Conservation (phyloP, 1,140 invertebrate species). For the Drosophila nebulosa region DNA sequence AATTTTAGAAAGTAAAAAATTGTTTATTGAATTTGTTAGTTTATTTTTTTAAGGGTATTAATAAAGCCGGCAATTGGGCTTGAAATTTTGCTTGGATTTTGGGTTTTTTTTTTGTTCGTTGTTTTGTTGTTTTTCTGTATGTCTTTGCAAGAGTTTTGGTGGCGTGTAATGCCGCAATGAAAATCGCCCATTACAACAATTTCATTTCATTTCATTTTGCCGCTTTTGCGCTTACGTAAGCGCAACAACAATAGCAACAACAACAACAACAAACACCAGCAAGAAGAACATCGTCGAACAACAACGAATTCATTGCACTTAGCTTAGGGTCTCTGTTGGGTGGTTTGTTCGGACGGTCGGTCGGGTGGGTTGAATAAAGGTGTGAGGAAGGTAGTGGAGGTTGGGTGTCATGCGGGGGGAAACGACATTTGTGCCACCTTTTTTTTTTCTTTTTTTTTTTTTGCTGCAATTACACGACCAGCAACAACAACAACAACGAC, state of each 20-base stretch:
- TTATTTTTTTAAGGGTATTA: not conserved
- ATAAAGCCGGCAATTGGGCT: not conserved
- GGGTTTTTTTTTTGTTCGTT: not conserved
- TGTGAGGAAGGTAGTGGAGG: not conserved
- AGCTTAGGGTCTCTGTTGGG: conserved; percentile 7
- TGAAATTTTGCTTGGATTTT: not conserved
- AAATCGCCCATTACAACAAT: conserved; percentile 77
- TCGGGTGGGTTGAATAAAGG: not conserved
- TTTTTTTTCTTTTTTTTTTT: conserved; percentile 19
- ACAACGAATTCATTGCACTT: conserved; percentile 36
- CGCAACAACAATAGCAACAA: conserved; percentile 29
- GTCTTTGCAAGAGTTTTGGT: conserved; percentile 30
- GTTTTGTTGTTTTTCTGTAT: not conserved
- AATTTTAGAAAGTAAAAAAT: too few relatives aligned
- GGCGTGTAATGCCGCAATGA: conserved; percentile 70
- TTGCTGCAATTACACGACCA: conserved; percentile 73
- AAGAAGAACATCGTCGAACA: conserved; percentile 20
- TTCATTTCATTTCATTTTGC: conserved; percentile 74
- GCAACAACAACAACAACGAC: conserved; percentile 28
- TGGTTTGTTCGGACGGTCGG: not conserved
- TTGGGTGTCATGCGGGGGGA: conserved; percentile 19
- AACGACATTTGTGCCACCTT: conserved; percentile 74
- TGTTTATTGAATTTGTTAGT: too few relatives aligned
- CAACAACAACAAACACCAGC: too few relatives aligned
- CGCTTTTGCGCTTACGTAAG: conserved; percentile 72